Base-by-base conservation (phyloP, 2,888 invertebrate genomes). In the Lysandra coridon region DNA sequence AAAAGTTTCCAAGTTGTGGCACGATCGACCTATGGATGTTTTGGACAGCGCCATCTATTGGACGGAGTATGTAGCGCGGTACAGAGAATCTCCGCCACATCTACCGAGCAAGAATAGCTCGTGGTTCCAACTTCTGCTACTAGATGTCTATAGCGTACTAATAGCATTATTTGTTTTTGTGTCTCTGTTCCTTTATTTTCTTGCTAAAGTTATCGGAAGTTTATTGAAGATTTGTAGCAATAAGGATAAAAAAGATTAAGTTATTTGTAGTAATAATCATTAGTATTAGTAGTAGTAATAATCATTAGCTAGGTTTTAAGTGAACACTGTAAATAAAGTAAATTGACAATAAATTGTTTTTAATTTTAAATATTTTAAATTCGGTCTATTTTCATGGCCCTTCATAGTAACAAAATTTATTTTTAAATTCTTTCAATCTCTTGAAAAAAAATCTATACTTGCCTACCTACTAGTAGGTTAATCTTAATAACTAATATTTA, bases 1-100 rank as follows among this genome's bases (percentile, higher is more conserved):
- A 85, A 90, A 88, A 81, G 88, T 95, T 57, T 95, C 95, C 1
- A 88, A 87, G 73, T 85, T 93, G 30, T 96, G 95, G 92, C 92
- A 91, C 80, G 96, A 96, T 82, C 89, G 96, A 76, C 96, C 95
- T 0, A 86, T 94, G 82, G 88, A 94, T 2, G 95, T 95, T 1
- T 87, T 96, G 87, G 95, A 96, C 62, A 95, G 95, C 83, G 96
- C 96, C 84, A 92, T 95, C 85, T 96, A 95, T 85, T 96, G 96
- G 96, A 94, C 96, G 0, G 96, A 96, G 88, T 96, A 96, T 85
- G 95, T 96, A 78, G 95, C 95, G 4, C 91, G 95, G 73, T 92
- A 95, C 83, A 90, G 92, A 49, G 79, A 83, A 0, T 86, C 88
- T 62, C 91, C 91, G 1, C 88, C 88, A 0, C 82, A 88, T 3